These are phyloP conservation scores for Taeniopygia guttata DNA, from an alignment of 2,797 vertebrate genomes.

Conservation along the genomic window DNA sequence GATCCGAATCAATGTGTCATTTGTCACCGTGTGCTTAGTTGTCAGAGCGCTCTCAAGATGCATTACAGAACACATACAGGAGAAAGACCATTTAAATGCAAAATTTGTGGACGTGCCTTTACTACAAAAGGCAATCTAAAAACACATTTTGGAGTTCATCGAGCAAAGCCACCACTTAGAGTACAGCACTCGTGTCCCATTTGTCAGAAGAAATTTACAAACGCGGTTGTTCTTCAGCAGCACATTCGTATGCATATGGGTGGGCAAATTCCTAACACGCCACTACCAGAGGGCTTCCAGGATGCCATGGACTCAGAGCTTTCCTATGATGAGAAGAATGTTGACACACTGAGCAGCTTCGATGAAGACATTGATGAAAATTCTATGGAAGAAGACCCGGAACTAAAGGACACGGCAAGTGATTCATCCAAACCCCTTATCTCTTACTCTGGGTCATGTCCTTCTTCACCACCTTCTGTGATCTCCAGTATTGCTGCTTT, in stretches of 20 bases:
- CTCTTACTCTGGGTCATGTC: conserved; percentile 82
- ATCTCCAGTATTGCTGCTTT: conserved; percentile 97
- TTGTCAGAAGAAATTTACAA: conserved; percentile 99
- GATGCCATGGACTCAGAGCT: conserved; percentile 91
- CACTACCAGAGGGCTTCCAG: conserved; percentile 89
- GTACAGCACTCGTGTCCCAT: conserved; percentile 99
- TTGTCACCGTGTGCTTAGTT: conserved; percentile 98
- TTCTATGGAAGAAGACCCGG: conserved; percentile 90
- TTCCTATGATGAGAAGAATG: conserved; percentile 89
- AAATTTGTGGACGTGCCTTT: conserved; percentile 98
- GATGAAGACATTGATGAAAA: conserved; percentile 94
- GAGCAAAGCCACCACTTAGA: conserved; percentile 94
- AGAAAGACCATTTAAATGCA: conserved; percentile 99
- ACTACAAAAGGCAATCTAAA: conserved; percentile 99
- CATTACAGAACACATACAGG: conserved; percentile 99
- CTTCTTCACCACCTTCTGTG: conserved; percentile 89
- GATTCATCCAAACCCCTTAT: conserved; percentile 82
- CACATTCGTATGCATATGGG: conserved; percentile 99
- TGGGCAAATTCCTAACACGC: conserved; percentile 96
- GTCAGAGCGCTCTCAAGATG: conserved; percentile 99
- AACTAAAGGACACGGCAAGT: conserved; percentile 82
- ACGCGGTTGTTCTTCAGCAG: conserved; percentile 96
- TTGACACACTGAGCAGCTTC: conserved; percentile 89
- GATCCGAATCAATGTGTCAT: conserved; percentile 99
- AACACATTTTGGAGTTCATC: conserved; percentile 98